These are phyloP conservation scores for Drosophila greeni DNA, from an alignment of 2,888 invertebrate species.

Conservation along the genomic window DNA sequence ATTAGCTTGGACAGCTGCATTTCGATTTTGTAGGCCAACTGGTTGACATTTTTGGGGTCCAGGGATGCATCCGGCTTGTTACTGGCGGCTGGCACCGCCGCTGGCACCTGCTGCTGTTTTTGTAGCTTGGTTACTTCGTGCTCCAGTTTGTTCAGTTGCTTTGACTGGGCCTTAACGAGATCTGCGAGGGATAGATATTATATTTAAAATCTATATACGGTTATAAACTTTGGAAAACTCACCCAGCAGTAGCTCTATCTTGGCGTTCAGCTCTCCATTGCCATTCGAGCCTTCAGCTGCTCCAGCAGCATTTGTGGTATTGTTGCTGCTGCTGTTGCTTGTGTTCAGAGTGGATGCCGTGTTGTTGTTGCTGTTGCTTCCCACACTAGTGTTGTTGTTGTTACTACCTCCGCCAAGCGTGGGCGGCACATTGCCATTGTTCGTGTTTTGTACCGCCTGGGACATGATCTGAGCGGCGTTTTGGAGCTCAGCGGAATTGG, in stretches of 20 bases:
- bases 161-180: constrained; percentile 79
- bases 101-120: constrained; percentile 43
- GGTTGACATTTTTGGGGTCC: constrained; percentile 70
- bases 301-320: constrained; percentile 38
- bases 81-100: background rate
- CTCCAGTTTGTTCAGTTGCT: constrained; percentile 80
- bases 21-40: constrained; percentile 77
- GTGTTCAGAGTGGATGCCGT: constrained; percentile 48
- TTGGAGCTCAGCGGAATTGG: constrained; percentile 76
- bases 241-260: constrained; percentile 77
- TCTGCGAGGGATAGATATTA: constrained; percentile 74
- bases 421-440: constrained; percentile 63
- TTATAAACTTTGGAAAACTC: constrained; percentile 3
- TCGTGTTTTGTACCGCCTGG: constrained; percentile 72
- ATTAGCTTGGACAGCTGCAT: constrained; percentile 76
- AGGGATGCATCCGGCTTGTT: constrained; percentile 49
- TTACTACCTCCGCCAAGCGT: constrained; percentile 46
- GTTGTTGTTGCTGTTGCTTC: constrained; percentile 45
- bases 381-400: constrained; percentile 42
- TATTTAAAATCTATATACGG: no score
- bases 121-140: constrained; percentile 76
- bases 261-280: constrained; percentile 64
- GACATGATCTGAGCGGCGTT: constrained; percentile 77
- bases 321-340: constrained; percentile 40
- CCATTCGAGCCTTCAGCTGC: background rate